phyloP scores from a whole-genome alignment of 2,888 invertebrate species.

The Sarcophaga rosellei region DNA sequence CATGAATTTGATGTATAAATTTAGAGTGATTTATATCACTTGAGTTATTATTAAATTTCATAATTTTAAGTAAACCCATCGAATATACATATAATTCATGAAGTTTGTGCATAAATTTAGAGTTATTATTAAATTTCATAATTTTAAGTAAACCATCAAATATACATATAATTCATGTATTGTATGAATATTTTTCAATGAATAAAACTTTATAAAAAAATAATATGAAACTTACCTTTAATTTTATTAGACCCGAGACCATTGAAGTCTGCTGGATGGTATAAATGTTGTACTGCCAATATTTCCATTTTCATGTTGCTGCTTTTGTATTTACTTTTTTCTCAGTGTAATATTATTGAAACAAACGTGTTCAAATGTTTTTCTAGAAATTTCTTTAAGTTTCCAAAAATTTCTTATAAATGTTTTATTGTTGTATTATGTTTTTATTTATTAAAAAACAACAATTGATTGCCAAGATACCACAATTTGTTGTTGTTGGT shows the following conservation, averaged over 20 bases:
- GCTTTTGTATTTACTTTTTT: not conserved
- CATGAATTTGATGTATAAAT: no score
- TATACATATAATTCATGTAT: no score
- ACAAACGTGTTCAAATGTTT: slow-evolving; percentile 45
- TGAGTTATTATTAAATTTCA: no score
- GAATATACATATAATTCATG: no score
- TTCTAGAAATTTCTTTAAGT: slow-evolving; percentile 39
- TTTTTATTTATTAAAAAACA: not conserved
- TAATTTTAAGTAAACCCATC: no score
- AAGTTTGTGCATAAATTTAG: no score
- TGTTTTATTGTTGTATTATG: slow-evolving; percentile 9
- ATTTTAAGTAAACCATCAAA: no score
- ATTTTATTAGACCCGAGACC: slow-evolving; percentile 66
- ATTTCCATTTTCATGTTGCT: slow-evolving; percentile 68
- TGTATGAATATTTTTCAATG: not conserved
- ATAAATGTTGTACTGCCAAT: slow-evolving; percentile 67
- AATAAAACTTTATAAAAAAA: not conserved
- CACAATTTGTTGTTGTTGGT: slow-evolving; percentile 36
- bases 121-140: no score
- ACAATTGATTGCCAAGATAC: slow-evolving; percentile 43
- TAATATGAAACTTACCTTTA: slow-evolving; percentile 50
- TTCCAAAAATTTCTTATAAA: slow-evolving; percentile 51
- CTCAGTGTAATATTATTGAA: not conserved
- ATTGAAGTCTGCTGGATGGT: slow-evolving; percentile 67
- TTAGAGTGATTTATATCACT: no score